phyloP scores from a whole-genome alignment of 92 coral and sea anemone species.

The Isaurus tuberculatus region DNA sequence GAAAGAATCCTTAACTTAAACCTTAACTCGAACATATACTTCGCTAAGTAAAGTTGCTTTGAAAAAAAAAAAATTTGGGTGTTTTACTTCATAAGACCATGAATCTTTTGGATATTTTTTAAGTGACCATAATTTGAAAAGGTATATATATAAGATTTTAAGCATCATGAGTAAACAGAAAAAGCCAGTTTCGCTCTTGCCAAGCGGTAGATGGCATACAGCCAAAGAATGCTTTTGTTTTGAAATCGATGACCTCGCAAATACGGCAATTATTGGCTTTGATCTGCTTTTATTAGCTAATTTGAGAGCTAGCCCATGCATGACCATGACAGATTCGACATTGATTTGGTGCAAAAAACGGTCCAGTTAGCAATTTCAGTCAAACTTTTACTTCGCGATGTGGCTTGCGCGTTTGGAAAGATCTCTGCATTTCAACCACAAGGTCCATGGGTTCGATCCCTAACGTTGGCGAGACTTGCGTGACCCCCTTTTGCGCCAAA shows the following conservation, averaged over 20 bases:
- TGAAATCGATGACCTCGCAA: neutral
- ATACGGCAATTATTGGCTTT: neutral
- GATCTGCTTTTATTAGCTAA: neutral
- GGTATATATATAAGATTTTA: neutral
- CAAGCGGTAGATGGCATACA: conserved; percentile 16
- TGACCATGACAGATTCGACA: too few species aligned
- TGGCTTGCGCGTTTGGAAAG: too few species aligned
- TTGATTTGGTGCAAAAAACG: too few species aligned
- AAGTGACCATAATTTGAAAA: neutral
- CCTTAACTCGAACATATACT: conserved; percentile 5
- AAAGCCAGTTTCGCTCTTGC: neutral
- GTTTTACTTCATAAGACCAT: neutral
- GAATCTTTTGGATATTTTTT: neutral
- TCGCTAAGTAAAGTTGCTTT: neutral
- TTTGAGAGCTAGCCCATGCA: too few species aligned
- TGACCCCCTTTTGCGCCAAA: too few species aligned
- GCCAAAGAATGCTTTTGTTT: conserved; percentile 31
- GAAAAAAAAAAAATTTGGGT: neutral
- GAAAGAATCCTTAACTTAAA: conserved; percentile 44
- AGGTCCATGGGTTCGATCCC: too few species aligned
- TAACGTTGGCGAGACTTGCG: too few species aligned
- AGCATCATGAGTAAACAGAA: neutral
- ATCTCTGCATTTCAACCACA: too few species aligned
- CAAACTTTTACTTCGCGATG: too few species aligned
- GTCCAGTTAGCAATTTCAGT: too few species aligned